A percentile compares a stretch with the other conserved stretches of the same genome.
Conservation (phyloP, 1,140 invertebrate species). For the Metopolophium dirhodum region DNA sequence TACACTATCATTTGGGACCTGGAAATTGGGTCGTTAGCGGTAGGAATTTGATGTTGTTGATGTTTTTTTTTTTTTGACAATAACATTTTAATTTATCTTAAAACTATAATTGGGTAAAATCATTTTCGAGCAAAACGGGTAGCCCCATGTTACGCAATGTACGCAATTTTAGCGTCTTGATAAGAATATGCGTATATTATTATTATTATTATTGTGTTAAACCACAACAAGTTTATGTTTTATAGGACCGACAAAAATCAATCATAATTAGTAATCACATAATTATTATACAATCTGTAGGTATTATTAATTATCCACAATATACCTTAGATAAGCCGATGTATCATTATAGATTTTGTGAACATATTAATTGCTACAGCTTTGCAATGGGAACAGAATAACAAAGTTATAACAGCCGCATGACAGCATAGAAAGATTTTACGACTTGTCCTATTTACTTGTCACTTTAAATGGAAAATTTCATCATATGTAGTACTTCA, state of each 20-base stretch:
- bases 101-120: not conserved
- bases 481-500: not conserved
- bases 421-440: too few relatives aligned
- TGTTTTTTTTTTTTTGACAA: slow-evolving; percentile 15
- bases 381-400: not conserved
- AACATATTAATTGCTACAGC: not conserved
- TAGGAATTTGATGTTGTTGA: slow-evolving; percentile 37
- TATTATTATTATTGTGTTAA: not conserved
- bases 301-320: not conserved
- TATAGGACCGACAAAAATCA: not conserved
- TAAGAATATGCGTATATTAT: not conserved
- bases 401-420: not conserved
- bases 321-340: not conserved
- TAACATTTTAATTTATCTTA: slow-evolving; percentile 8
- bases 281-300: not conserved
- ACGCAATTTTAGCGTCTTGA: not conserved
- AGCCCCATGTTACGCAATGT: not conserved
- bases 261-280: not conserved
- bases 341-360: not conserved
- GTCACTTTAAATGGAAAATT: not conserved
- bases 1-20: slow-evolving; percentile 17
- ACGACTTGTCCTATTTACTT: not conserved
- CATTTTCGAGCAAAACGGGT: not conserved
- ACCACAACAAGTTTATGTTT: not conserved
- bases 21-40: slow-evolving; percentile 28